These are phyloP conservation scores for Gymnorhina tibicen DNA, from an alignment of 2,113 vertebrate species.

Conservation along the genomic window DNA sequence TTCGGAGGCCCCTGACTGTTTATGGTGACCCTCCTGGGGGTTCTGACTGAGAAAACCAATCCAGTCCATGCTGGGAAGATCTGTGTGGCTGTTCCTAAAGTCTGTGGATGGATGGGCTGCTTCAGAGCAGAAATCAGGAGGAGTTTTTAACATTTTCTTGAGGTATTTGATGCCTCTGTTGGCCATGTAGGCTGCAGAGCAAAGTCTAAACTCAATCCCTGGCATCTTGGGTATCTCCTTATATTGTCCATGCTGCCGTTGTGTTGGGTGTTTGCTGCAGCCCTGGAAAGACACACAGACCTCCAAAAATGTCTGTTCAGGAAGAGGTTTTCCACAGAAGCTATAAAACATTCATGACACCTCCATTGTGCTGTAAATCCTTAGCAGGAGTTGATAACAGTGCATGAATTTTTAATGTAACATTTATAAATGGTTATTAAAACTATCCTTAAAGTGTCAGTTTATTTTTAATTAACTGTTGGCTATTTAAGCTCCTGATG, in stretches of 20 bases:
- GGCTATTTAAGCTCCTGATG: conserved; percentile 75
- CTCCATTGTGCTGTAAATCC: conserved; percentile 84
- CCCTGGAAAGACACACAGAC: conserved; percentile 65
- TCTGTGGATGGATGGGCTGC: not conserved
- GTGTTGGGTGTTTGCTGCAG: conserved; percentile 34
- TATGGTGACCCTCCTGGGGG: not conserved
- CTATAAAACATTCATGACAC: conserved; percentile 84
- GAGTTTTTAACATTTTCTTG: not conserved
- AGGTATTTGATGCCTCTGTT: not conserved
- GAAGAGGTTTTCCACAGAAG: conserved; percentile 68
- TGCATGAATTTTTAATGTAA: conserved; percentile 85
- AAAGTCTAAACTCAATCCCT: not conserved
- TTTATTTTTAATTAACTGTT: conserved; percentile 87
- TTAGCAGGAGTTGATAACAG: conserved; percentile 83
- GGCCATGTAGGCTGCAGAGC: not conserved
- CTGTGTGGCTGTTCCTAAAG: not conserved
- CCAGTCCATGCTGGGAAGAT: accelerated
- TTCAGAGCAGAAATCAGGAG: not conserved
- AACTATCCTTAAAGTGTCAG: conserved; percentile 85
- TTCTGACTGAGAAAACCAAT: not conserved
- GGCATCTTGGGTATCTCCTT: not conserved
- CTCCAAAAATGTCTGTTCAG: conserved; percentile 69
- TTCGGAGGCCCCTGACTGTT: not conserved
- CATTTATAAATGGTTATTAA: conserved; percentile 88
- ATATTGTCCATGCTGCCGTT: conserved; percentile 16